These are phyloP conservation scores for Hydriomena furcata DNA, from an alignment of 2,888 invertebrate species.

Conservation along the genomic window DNA sequence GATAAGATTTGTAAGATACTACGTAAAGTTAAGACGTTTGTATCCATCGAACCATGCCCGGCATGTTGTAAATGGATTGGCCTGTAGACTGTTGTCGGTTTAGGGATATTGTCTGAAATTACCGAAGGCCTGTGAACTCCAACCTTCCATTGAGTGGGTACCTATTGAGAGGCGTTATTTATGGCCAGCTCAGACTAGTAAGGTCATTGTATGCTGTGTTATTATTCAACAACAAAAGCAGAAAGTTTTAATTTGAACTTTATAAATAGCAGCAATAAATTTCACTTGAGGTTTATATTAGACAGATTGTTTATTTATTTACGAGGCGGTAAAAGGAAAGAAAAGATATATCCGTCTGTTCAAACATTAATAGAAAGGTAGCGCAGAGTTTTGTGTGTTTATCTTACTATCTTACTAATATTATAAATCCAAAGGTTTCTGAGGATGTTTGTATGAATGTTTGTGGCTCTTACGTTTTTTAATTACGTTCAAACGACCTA, in stretches of 20 bases:
- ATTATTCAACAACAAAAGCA: conserved; percentile 8
- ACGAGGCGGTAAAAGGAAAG: too few relatives aligned
- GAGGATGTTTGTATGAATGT: too few relatives aligned
- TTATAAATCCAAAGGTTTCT: too few relatives aligned
- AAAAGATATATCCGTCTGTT: too few relatives aligned
- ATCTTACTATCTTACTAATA: too few relatives aligned
- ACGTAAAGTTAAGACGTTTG: too few relatives aligned
- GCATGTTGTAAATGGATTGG: not conserved
- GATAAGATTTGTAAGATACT: too few relatives aligned
- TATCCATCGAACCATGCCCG: not conserved
- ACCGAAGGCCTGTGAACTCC: conserved; percentile 1
- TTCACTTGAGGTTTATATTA: not conserved
- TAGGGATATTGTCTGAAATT: conserved; percentile 7
- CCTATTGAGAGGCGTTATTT: conserved; percentile 13
- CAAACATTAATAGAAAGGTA: too few relatives aligned
- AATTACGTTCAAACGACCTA: too few relatives aligned
- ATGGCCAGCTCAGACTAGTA: conserved; percentile 4
- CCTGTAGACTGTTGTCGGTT: not conserved
- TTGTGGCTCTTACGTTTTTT: too few relatives aligned
- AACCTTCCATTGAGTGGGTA: conserved; percentile 13
- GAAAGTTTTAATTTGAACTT: conserved; percentile 9
- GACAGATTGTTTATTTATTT: not conserved
- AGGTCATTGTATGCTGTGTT: conserved; percentile 1
- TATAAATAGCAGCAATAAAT: conserved; percentile 3
- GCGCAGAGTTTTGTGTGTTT: too few relatives aligned